These are phyloP conservation scores for Potamilus streckersoni DNA, from an alignment of 1,140 invertebrate genomes.

Conservation along the genomic window DNA sequence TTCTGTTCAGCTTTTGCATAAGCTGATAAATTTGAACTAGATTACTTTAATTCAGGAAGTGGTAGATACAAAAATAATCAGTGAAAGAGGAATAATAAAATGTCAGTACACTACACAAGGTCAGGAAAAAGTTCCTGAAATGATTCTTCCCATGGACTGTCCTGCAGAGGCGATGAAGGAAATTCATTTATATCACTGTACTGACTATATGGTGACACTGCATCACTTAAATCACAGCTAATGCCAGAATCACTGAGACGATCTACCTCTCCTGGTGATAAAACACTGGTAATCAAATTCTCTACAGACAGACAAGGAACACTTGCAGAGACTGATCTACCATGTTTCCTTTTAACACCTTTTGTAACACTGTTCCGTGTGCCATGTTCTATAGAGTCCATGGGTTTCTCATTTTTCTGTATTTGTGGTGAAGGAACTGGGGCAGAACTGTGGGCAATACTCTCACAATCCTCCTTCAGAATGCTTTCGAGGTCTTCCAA, in stretches of 20 bases:
- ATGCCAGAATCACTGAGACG: conserved; percentile 19
- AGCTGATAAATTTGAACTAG: too few species aligned
- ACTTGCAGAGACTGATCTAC: conserved; percentile 13
- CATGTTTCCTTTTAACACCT: conserved; percentile 14
- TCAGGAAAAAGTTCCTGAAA: conserved; percentile 61
- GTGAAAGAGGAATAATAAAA: too few species aligned
- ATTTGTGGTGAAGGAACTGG: too few species aligned
- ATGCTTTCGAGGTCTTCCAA: conserved; percentile 45
- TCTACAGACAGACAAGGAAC: conserved; percentile 9
- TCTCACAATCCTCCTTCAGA: conserved; percentile 33
- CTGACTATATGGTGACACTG: conserved; percentile 33
- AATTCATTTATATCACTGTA: conserved; percentile 48
- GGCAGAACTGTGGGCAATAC: conserved; percentile 12
- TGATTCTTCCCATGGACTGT: conserved; percentile 57
- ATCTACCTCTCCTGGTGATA: conserved; percentile 3
- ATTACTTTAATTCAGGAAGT: too few species aligned
- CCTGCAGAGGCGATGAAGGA: conserved; percentile 36
- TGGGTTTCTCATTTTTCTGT: too few species aligned
- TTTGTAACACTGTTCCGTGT: neutral
- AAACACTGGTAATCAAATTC: conserved; percentile 13
- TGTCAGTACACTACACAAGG: conserved; percentile 33
- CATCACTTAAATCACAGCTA: conserved; percentile 34
- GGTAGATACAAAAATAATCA: too few species aligned
- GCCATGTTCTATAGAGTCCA: too few species aligned
- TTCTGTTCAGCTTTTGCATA: too few species aligned